phyloP scores from a whole-genome alignment of 2,797 vertebrate species.

The Dryobates pubescens region DNA sequence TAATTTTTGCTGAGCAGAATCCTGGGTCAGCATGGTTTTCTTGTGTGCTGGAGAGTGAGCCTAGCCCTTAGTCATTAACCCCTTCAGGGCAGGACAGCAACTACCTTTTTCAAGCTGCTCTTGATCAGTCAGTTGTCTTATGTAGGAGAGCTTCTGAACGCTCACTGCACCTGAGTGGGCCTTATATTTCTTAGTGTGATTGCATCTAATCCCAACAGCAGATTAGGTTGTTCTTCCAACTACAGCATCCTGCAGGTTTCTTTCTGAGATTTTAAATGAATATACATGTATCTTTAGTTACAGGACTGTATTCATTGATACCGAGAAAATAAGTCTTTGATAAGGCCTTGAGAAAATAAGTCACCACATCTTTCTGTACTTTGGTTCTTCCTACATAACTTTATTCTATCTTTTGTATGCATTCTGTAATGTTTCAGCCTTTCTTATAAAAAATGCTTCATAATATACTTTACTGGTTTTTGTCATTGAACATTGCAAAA shows the following conservation, averaged over 20 bases:
- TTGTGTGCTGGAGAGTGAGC: background rate
- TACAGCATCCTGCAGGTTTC: background rate
- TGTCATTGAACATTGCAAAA: background rate
- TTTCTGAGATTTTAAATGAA: background rate
- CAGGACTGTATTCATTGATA: background rate
- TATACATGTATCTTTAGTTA: accelerated
- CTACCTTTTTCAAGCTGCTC: accelerated
- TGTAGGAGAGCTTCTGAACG: background rate
- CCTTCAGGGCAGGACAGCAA: background rate
- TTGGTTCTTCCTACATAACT: background rate
- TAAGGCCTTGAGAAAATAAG: conserved; percentile 4
- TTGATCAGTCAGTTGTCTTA: background rate
- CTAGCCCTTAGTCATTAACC: background rate
- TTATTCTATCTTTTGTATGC: background rate
- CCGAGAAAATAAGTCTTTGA: background rate
- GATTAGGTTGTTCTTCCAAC: background rate
- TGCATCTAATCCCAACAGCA: background rate
- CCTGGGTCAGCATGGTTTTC: background rate
- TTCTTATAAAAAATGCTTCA: background rate
- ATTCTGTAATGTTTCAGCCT: background rate
- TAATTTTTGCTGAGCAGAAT: background rate
- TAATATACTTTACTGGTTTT: background rate
- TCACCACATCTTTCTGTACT: background rate
- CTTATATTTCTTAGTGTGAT: background rate
- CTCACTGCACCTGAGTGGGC: background rate